phyloP scores from a whole-genome alignment of 23 tunicate genomes.

The Oikopleura albicans region DNA sequence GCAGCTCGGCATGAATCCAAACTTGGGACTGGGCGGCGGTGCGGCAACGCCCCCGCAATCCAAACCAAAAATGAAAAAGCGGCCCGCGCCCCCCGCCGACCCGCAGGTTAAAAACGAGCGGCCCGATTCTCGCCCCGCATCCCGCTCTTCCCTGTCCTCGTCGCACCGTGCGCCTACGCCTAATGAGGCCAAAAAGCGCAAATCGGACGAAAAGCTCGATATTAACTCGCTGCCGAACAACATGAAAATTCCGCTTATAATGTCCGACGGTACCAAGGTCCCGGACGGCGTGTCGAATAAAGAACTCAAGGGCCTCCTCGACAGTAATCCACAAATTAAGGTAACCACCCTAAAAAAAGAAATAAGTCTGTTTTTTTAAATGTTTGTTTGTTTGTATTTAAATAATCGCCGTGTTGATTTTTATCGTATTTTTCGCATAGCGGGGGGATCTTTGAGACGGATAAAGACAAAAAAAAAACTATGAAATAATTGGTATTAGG shows the following conservation, averaged over 20 bases:
- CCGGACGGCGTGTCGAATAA: slow-evolving; percentile 3
- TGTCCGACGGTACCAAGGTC: background rate
- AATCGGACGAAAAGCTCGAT: slow-evolving; percentile 9
- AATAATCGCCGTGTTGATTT: too few relatives aligned
- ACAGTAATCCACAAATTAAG: slow-evolving; percentile 1
- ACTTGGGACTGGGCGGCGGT: background rate
- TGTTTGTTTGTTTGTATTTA: too few relatives aligned
- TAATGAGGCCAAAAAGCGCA: background rate
- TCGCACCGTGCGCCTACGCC: background rate
- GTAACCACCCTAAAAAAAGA: background rate
- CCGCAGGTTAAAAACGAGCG: background rate
- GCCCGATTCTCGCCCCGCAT: slow-evolving; percentile 7
- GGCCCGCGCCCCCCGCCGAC: background rate
- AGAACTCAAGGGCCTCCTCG: slow-evolving; percentile 10
- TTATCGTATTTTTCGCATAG: too few relatives aligned
- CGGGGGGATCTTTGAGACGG: too few relatives aligned
- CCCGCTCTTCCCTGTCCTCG: background rate
- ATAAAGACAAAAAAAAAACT: too few relatives aligned
- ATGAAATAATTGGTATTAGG: too few relatives aligned
- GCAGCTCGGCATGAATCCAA: background rate
- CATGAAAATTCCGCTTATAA: background rate
- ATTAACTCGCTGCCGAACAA: background rate
- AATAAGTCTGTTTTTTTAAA: too few relatives aligned
- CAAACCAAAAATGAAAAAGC: background rate
- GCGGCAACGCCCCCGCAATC: background rate